Evolutionary conservation across 2,113 vertebrate species (phyloP).

Genomic region (Neoarius graeffei): DNA sequence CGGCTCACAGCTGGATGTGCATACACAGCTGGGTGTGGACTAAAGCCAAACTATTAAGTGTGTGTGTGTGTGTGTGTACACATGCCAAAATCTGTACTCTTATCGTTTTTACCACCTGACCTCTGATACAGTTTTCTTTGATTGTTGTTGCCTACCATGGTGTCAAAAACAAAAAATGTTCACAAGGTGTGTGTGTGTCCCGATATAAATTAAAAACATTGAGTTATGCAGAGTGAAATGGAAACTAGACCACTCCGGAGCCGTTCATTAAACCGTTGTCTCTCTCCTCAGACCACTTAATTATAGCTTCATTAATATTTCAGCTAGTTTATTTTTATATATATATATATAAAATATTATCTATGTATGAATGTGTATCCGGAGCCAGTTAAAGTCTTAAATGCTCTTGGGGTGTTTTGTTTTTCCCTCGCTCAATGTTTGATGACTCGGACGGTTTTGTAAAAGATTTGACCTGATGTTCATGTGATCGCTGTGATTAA

Average conservation of each 20-base stretch:
- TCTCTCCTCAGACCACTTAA: constrained; percentile 84
- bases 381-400: constrained; percentile 85
- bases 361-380: constrained; percentile 72
- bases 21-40: constrained; percentile 65
- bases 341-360: constrained; percentile 81
- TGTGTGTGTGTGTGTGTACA: too few species aligned
- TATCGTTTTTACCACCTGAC: neutral
- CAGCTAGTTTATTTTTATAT: constrained; percentile 91
- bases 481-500: constrained; percentile 39
- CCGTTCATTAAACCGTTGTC: constrained; percentile 64
- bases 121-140: neutral
- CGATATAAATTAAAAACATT: too few species aligned
- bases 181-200: neutral
- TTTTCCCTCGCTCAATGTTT: constrained; percentile 67
- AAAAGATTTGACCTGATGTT: constrained; percentile 58
- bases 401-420: constrained; percentile 41
- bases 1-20: constrained; percentile 58
- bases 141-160: constrained; percentile 71
- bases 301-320: constrained; percentile 83
- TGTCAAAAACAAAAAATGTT: neutral
- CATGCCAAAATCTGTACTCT: neutral
- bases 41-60: constrained; percentile 78
- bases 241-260: neutral
- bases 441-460: constrained; percentile 72
- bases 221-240: neutral